These are phyloP conservation scores for Conger conger DNA, from an alignment of 2,113 vertebrate species.

Conservation along the genomic window DNA sequence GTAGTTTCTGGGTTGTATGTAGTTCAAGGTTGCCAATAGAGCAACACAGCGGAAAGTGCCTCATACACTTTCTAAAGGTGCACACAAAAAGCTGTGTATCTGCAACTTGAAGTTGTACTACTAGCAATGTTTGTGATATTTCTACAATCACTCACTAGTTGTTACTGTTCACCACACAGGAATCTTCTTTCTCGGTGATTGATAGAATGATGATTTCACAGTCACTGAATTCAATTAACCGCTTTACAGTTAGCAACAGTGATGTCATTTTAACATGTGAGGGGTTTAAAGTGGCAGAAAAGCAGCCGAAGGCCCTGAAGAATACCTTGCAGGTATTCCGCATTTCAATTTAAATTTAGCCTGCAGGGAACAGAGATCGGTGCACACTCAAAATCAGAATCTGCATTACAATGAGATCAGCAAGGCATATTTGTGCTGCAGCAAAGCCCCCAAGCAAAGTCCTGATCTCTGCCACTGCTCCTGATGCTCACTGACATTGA, in stretches of 20 bases:
- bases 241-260: neutral
- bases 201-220: neutral
- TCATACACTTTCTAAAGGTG: neutral
- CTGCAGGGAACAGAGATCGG: neutral
- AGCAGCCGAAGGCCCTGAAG: neutral
- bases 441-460: neutral
- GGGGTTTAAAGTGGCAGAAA: neutral
- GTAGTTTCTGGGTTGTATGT: neutral
- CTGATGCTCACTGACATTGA: neutral
- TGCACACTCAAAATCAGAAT: neutral
- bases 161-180: neutral
- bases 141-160: too few relatives aligned
- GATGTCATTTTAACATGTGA: neutral
- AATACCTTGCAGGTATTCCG: neutral
- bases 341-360: neutral
- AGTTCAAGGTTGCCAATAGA: neutral
- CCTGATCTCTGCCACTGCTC: neutral
- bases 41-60: neutral
- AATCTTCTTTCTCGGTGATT: neutral
- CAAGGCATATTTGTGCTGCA: neutral
- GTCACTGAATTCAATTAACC: neutral
- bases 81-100: neutral
- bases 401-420: neutral
- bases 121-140: neutral
- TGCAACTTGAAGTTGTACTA: neutral